Evolutionary conservation across 2,888 invertebrate species (phyloP).

Genomic region (Rhingia campestris): DNA sequence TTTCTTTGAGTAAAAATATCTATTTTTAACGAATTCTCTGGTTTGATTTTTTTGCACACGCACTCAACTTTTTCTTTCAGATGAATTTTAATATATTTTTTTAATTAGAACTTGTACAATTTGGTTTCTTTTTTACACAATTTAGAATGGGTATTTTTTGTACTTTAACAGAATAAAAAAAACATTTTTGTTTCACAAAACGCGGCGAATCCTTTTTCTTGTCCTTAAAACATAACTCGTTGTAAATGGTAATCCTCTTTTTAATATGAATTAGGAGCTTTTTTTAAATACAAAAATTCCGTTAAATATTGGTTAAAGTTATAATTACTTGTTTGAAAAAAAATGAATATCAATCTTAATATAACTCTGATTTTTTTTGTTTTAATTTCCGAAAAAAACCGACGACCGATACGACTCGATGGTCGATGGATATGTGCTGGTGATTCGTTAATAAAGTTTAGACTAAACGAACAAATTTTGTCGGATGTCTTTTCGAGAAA

Average conservation of each 20-base stretch:
- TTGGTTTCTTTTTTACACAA: too few relatives aligned
- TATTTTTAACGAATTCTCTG: constrained; percentile 32
- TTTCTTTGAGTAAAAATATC: constrained; percentile 12
- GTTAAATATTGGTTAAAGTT: constrained; percentile 17
- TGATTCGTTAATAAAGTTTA: constrained; percentile 71
- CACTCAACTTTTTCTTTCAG: constrained; percentile 30
- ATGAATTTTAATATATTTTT: too few relatives aligned
- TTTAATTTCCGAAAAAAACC: constrained; percentile 67
- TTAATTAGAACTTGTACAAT: too few relatives aligned
- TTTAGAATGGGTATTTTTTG: too few relatives aligned
- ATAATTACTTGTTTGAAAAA: constrained; percentile 41
- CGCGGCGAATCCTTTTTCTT: constrained; percentile 28
- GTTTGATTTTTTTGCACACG: constrained; percentile 50
- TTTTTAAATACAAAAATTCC: too few relatives aligned
- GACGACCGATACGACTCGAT: constrained; percentile 74
- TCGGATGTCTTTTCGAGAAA: constrained; percentile 49
- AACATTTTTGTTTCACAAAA: constrained; percentile 22
- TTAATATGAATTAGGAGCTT: too few relatives aligned
- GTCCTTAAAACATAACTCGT: not conserved
- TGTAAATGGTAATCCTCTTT: too few relatives aligned
- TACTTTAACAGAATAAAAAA: constrained; percentile 1
- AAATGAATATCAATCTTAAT: constrained; percentile 42
- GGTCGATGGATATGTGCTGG: constrained; percentile 73
- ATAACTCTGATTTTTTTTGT: constrained; percentile 54
- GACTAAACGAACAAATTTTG: constrained; percentile 64